Conservation (phyloP, 2,888 invertebrate species). For the Dryadula phaetusa region DNA sequence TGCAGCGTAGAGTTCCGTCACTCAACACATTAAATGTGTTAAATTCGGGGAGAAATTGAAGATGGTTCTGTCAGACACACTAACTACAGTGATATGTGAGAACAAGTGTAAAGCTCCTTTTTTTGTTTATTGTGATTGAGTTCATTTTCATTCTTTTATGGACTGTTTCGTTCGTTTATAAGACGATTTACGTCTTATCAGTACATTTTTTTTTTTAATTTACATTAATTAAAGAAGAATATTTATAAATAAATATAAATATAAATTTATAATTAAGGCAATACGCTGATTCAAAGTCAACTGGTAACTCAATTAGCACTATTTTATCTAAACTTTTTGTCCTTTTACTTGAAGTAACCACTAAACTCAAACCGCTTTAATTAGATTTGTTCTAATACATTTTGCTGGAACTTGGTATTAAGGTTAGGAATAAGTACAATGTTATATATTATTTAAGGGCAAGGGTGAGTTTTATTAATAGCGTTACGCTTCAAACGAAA, state of each 20-base stretch:
- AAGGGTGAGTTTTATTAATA: slow-evolving; percentile 1
- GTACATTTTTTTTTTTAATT: neutral
- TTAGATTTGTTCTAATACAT: slow-evolving; percentile 12
- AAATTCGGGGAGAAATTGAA: too few relatives aligned
- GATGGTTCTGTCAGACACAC: too few relatives aligned
- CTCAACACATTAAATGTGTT: too few relatives aligned
- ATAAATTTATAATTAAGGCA: neutral
- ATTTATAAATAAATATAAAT: too few relatives aligned
- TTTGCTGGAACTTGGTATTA: slow-evolving; percentile 2
- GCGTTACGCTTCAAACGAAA: neutral
- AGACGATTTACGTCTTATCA: too few relatives aligned
- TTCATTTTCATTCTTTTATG: too few relatives aligned
- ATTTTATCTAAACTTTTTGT: slow-evolving; percentile 10
- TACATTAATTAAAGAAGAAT: neutral
- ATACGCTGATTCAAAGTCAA: neutral
- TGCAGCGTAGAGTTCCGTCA: too few relatives aligned
- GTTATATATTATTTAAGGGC: neutral
- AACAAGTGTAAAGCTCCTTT: too few relatives aligned
- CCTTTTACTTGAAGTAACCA: slow-evolving; percentile 13
- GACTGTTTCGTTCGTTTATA: too few relatives aligned
- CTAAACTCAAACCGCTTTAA: slow-evolving; percentile 6
- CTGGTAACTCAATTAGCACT: slow-evolving; percentile 13
- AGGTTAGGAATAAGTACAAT: neutral
- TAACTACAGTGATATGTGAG: too few relatives aligned
- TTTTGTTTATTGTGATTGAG: too few relatives aligned